Conservation (phyloP, 1,140 invertebrate genomes). For the Scaptomyza hsui region DNA sequence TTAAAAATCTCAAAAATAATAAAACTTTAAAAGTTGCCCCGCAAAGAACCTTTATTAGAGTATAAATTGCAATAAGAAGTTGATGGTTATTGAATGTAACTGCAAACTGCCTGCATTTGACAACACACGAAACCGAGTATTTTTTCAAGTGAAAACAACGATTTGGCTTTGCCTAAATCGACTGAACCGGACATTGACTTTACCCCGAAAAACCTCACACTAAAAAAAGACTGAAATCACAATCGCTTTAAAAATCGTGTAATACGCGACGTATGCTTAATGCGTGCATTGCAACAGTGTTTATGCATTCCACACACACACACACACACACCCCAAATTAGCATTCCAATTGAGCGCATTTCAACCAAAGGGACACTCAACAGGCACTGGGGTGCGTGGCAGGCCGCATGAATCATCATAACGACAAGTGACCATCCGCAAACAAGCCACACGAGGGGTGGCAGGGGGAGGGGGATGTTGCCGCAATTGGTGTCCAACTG, state of each 20-base stretch:
- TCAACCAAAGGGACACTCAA: conserved; percentile 62
- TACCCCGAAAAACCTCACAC: background rate
- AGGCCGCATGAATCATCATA: conserved; percentile 75
- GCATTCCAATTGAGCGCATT: conserved; percentile 69
- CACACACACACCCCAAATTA: conserved; percentile 41
- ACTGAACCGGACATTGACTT: conserved; percentile 18
- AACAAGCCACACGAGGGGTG: conserved; percentile 39
- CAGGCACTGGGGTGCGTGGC: conserved; percentile 53
- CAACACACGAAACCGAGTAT: background rate
- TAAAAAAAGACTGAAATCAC: background rate
- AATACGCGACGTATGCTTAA: conserved; percentile 44
- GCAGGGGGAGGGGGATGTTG: background rate
- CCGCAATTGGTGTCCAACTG: conserved; percentile 44
- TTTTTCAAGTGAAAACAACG: conserved; percentile 15
- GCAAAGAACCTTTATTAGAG: background rate
- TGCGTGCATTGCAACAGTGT: conserved; percentile 10
- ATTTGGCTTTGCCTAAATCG: conserved; percentile 30
- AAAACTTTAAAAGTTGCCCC: background rate
- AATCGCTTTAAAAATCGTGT: conserved; percentile 40
- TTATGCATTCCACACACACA: background rate
- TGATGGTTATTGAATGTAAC: conserved; percentile 12
- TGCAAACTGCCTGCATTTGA: conserved; percentile 19
- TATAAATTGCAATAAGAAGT: conserved; percentile 18
- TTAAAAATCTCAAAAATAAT: too few species aligned
- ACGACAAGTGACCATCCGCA: conserved; percentile 65